Evolutionary conservation across 1,140 invertebrate genomes (phyloP).

Genomic region (Trichonephila inaurata): DNA sequence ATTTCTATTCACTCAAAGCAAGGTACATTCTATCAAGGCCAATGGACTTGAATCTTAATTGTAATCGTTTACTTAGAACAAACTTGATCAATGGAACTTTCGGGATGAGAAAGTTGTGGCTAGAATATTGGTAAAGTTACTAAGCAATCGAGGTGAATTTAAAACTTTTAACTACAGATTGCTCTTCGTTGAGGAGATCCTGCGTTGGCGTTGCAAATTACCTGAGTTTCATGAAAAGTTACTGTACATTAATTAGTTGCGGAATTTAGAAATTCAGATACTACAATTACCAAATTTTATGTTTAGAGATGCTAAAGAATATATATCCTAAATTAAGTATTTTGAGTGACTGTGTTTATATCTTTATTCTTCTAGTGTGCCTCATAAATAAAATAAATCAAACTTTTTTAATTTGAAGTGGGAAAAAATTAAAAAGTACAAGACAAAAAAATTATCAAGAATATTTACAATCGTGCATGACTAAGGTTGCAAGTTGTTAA

Average conservation of each 20-base stretch:
- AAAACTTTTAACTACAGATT: neutral
- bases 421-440: too few relatives aligned
- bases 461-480: too few relatives aligned
- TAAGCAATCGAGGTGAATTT: neutral
- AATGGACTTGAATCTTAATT: slow-evolving; percentile 33
- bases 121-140: neutral
- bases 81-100: slow-evolving; percentile 47
- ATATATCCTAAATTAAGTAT: too few relatives aligned
- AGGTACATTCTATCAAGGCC: neutral
- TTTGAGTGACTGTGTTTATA: too few relatives aligned
- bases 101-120: slow-evolving; percentile 12
- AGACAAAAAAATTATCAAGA: too few relatives aligned
- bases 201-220: neutral
- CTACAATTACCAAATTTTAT: too few relatives aligned
- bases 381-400: too few relatives aligned
- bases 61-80: slow-evolving; percentile 15
- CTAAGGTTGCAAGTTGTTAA: too few relatives aligned
- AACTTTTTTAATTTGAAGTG: too few relatives aligned
- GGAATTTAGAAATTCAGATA: too few relatives aligned
- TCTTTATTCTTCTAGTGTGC: too few relatives aligned
- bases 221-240: neutral
- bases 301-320: too few relatives aligned
- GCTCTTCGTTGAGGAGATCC: neutral
- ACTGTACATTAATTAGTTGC: neutral
- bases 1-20: slow-evolving; percentile 20